phyloP scores from a whole-genome alignment of 2,113 vertebrate genomes.

The Excalfactoria chinensis region DNA sequence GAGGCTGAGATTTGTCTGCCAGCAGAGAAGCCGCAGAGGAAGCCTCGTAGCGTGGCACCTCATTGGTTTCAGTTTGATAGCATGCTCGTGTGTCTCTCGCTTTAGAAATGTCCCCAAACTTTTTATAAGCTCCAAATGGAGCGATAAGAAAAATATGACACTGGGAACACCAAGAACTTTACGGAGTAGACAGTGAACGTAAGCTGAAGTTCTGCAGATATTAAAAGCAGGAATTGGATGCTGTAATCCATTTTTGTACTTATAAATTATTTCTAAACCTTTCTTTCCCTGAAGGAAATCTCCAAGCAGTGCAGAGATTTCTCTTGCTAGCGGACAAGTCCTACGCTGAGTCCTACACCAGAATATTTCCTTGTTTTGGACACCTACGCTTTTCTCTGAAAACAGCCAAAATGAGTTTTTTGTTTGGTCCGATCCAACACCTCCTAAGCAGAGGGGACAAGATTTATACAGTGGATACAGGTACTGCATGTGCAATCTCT shows the following conservation, averaged over 20 bases:
- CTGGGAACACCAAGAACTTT: background rate
- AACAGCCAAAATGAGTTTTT: background rate
- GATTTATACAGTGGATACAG: background rate
- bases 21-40: background rate
- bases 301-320: background rate
- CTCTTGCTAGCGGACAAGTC: background rate
- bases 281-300: background rate
- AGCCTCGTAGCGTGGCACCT: background rate
- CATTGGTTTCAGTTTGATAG: background rate
- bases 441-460: background rate
- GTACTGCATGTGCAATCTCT: background rate
- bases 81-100: rapidly evolving
- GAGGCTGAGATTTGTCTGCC: conserved; percentile 29
- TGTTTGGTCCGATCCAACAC: background rate
- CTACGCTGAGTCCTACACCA: background rate
- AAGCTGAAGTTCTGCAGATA: background rate
- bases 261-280: background rate
- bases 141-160: background rate
- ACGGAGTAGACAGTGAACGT: background rate
- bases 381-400: background rate
- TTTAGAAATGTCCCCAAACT: background rate
- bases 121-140: background rate
- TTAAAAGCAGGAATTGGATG: background rate
- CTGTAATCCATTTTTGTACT: background rate
- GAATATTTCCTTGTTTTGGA: background rate